Percentiles rank a stretch among this genome's conserved stretches.
phyloP scores from a whole-genome alignment of 23 tunicate genomes.

The Clavelina lepadiformis region DNA sequence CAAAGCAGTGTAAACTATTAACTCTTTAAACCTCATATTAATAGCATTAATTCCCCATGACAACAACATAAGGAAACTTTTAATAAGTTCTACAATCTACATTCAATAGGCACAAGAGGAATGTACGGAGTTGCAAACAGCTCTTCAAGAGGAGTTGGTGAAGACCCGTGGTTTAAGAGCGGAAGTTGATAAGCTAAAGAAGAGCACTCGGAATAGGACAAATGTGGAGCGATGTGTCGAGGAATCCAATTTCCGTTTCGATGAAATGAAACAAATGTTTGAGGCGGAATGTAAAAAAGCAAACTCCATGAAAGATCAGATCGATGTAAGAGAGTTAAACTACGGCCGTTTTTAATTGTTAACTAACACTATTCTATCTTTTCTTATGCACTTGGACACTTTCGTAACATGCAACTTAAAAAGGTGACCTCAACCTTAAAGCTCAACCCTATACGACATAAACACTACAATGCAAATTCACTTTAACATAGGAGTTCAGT shows the following conservation, averaged over 20 bases:
- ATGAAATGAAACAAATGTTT: slow-evolving; percentile 54
- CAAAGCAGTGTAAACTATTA: no score
- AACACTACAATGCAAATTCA: not conserved
- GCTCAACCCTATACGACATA: not conserved
- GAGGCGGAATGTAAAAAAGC: slow-evolving; percentile 60
- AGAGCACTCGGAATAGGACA: slow-evolving; percentile 19
- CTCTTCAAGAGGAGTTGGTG: slow-evolving; percentile 46
- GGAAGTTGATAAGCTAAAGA: slow-evolving; percentile 55
- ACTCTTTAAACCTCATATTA: no score
- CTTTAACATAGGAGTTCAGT: slow-evolving; percentile 11
- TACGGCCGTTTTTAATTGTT: not conserved
- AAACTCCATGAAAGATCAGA: slow-evolving; percentile 44
- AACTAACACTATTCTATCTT: no score
- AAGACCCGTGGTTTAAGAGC: slow-evolving; percentile 26
- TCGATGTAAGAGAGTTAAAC: slow-evolving; percentile 43
- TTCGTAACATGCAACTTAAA: no score
- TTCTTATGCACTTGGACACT: no score
- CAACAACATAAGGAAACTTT: no score
- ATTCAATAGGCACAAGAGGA: slow-evolving; percentile 91
- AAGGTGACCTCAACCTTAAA: not conserved
- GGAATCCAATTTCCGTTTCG: slow-evolving; percentile 67
- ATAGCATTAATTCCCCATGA: no score
- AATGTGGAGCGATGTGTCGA: slow-evolving; percentile 71
- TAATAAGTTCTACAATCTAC: no score
- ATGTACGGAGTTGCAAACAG: slow-evolving; percentile 33